Base-by-base conservation (phyloP, 2,113 vertebrate genomes). In the Oenanthe oenanthe region DNA sequence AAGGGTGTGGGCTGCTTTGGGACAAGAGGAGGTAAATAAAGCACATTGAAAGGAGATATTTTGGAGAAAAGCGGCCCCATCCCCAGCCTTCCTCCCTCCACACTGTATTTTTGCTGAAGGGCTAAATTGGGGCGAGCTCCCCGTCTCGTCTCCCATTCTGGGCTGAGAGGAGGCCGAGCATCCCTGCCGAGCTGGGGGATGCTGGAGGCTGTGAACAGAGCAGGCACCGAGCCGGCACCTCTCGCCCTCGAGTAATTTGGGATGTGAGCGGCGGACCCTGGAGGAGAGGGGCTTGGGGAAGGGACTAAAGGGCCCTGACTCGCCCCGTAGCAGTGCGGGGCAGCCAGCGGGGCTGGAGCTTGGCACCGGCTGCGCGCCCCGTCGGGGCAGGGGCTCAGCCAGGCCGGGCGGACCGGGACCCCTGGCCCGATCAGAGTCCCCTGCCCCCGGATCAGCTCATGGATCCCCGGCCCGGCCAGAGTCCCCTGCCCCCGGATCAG, bases 11-110 rank as follows among this genome's bases (percentile, higher is more conserved):
- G 85, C 77, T 87, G 89, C 53, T 89, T 57, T 93, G 75, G 96
- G 91, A 74, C 80, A 42, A 54, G 72, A 74, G 40, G 36, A 72
- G 91, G 85, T 81, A 88, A 93, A 96, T 93, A 92, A 95, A 88
- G 34, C 71, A 28, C 84, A 88, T 8, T 1, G 36, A 81, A 60
- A 70, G 21, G 43, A 61, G 74, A 63, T 47, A 14, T 78, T 95
- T 90, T 71, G 56, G 60, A 38, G n/a, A 32, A 40, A 88, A 85
- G 18, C 4, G 3, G 11, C 17, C 54, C 66, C 45, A 6, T 31
- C 31, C 58, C 50, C 57, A 63, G 16, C 47, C 40, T 34, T 53
- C 6, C 19, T 32, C 21, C 21, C 53, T 28, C 19, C 28, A 8
- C 34, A 16, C 5, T 1, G 13, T 17, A 17, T 80, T 85, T 75